Percentiles rank a stretch among this genome's conserved stretches.
Conservation (phyloP, 2,797 vertebrate species). For the Ataeniobius toweri region DNA sequence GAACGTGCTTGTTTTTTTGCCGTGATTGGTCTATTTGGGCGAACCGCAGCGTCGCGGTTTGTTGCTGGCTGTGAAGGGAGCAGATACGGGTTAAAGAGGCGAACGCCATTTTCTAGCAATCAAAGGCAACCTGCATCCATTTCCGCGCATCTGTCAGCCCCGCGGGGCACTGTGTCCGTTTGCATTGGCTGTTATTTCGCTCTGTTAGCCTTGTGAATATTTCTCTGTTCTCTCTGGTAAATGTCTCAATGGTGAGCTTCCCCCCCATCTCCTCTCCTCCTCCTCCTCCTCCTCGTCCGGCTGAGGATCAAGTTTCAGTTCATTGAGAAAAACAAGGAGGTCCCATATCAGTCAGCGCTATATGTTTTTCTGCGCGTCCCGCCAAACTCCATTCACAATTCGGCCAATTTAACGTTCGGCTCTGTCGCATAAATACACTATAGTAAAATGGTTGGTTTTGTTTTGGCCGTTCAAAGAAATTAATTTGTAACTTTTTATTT, state of each 20-base stretch:
- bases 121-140: constrained; percentile 60
- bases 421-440: rapidly evolving
- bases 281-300: constrained; percentile 1
- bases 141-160: constrained; percentile 32
- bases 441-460: too few species aligned
- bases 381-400: constrained; percentile 43
- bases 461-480: too few species aligned
- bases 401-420: not conserved
- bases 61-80: constrained; percentile 15
- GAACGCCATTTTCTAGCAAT: constrained; percentile 82
- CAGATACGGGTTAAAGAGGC: constrained; percentile 30
- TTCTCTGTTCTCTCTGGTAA: constrained; percentile 30
- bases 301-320: constrained; percentile 78
- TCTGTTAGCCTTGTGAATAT: constrained; percentile 5
- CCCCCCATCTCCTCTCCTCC: not conserved
- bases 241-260: constrained; percentile 68
- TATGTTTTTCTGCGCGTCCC: constrained; percentile 18
- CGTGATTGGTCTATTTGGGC: not conserved
- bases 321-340: constrained; percentile 83
- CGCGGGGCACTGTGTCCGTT: not conserved
- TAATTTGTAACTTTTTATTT: too few species aligned
- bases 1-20: not conserved
- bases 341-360: constrained; percentile 7
- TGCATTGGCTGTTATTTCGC: constrained; percentile 6
- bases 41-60: constrained; percentile 25